Base-by-base conservation (phyloP, 2,113 vertebrate genomes). In the Connochaetes taurinus region DNA sequence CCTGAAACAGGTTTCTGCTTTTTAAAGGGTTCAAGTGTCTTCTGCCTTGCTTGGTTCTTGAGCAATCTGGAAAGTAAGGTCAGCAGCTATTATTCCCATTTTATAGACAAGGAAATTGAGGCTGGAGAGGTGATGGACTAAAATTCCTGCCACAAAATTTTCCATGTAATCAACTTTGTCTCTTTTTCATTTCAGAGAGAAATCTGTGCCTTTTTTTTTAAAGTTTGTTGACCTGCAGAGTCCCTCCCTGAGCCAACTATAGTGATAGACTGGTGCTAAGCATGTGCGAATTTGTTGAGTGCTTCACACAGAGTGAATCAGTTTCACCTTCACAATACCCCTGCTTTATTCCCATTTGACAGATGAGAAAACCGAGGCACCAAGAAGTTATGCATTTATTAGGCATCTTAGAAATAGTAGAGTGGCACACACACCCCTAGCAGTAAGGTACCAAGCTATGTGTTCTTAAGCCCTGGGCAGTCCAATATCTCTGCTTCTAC, bases 211-310 rank as follows among this genome's bases (percentile, higher is more conserved):
- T 2, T 36, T 27, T 45, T 45, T 47, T 43, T 62, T 5, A 43
- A 60, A 74, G 62, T 33, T 9, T 43, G 27, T 45, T 52, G 53
- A 23, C 23, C 36, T 17, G 16, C 60, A 29, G 50, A 74, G 25
- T 13, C 7, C 19, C 33, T 50, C n/a, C 43, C 43, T 17, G 2
- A 29, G 50, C 36, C 52, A 16, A 10, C 58, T 40, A 6, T 10
- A 47, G 58, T 19, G 25, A 55, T 0, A n/a, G n/a, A 19, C 45
- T 17, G 19, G n/a, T 2, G 9, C 5, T 6, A 1, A 36, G 25
- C 13, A 15, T 1, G 0, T 7, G 27, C 0, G 1, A 25, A 36
- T 47, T 23, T 93, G 60, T 31, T 27, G 15, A 67, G 25, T n/a
- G 36, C 50, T 55, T 87, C 81, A 29, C 27, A 45, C 7, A 50